Conservation (phyloP, 1,140 invertebrate genomes). For the Heliothis virescens region DNA sequence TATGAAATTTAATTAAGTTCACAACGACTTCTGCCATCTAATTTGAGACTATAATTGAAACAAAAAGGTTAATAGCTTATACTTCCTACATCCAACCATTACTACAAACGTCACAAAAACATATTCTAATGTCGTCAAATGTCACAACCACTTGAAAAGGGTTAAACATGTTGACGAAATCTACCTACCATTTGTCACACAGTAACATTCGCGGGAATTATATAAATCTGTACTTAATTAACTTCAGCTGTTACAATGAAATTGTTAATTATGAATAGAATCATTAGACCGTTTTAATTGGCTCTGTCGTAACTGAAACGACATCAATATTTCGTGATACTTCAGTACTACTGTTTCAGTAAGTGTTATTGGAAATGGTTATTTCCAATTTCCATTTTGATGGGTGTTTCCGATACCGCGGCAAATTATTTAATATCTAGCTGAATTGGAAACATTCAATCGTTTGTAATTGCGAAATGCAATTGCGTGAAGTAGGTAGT, state of each 20-base stretch:
- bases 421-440: not conserved
- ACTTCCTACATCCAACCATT: not conserved
- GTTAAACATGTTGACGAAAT: not conserved
- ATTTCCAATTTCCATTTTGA: slow-evolving; percentile 3
- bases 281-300: slow-evolving; percentile 28
- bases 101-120: not conserved
- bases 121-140: not conserved
- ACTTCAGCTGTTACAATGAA: not conserved
- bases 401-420: not conserved
- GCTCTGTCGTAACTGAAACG: not conserved
- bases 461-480: not conserved
- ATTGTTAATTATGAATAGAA: slow-evolving; percentile 29
- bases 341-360: not conserved
- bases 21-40: too few species aligned
- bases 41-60: too few species aligned
- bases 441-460: slow-evolving; percentile 15
- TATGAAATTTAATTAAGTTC: too few species aligned
- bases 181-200: not conserved
- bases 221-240: slow-evolving; percentile 12
- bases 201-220: not conserved
- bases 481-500: not conserved
- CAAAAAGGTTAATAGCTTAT: not conserved
- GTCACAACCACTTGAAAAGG: not conserved
- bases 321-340: not conserved
- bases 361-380: slow-evolving; percentile 3